These are phyloP conservation scores for Abramis brama DNA, from an alignment of 2,113 vertebrate genomes.

Conservation along the genomic window DNA sequence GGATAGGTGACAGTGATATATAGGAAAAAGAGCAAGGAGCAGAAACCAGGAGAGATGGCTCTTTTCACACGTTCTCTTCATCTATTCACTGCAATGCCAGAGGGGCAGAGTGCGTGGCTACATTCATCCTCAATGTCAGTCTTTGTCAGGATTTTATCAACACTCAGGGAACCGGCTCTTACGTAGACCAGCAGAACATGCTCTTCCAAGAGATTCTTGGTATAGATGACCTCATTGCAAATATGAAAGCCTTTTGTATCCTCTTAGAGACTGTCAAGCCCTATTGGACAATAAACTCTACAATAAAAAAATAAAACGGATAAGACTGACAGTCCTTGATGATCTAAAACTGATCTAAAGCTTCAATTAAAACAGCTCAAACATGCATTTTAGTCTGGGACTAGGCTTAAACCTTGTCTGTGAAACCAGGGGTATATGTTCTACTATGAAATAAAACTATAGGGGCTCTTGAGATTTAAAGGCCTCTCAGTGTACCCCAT, in stretches of 20 bases:
- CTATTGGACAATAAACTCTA: conserved; percentile 23
- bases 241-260: conserved; percentile 47
- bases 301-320: conserved; percentile 38
- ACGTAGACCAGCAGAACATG: conserved; percentile 47
- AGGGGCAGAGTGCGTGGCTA: conserved; percentile 61
- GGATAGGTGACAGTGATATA: conserved; percentile 20
- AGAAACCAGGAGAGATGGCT: conserved; percentile 52
- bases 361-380: too few species aligned
- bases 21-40: conserved; percentile 20
- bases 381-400: too few species aligned
- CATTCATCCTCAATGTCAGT: conserved; percentile 67
- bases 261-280: conserved; percentile 40
- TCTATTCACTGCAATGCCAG: conserved; percentile 54
- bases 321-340: conserved; percentile 41
- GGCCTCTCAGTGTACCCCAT: not conserved
- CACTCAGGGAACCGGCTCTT: conserved; percentile 53
- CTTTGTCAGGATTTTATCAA: conserved; percentile 67
- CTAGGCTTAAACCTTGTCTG: too few species aligned
- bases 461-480: not conserved
- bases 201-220: conserved; percentile 43
- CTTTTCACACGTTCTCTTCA: conserved; percentile 54
- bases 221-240: conserved; percentile 64
- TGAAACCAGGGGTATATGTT: not conserved
- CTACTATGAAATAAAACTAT: conserved; percentile 10
- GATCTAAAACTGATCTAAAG: not conserved